Evolutionary conservation across 1,140 invertebrate species (phyloP).

Genomic region (Octopus bimaculoides): DNA sequence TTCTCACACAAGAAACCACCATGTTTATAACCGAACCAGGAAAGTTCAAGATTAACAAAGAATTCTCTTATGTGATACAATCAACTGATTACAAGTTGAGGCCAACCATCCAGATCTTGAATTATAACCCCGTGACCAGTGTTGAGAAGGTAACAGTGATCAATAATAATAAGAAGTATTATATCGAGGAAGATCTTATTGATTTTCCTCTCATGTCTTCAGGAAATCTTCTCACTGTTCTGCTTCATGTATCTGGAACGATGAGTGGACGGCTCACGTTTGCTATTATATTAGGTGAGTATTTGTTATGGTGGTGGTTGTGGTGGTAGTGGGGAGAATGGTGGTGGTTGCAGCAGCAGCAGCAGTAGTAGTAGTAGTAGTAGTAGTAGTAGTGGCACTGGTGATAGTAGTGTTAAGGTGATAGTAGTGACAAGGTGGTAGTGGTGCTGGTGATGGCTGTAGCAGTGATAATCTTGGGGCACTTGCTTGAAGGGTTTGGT

Average conservation of each 20-base stretch:
- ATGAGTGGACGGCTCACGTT: conserved; percentile 50
- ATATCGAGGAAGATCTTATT: conserved; percentile 51
- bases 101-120: conserved; percentile 44
- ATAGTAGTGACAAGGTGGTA: too few species aligned
- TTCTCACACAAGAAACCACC: background rate
- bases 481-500: too few species aligned
- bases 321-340: too few species aligned
- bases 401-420: too few species aligned
- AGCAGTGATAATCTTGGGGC: too few species aligned
- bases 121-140: conserved; percentile 48
- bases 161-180: conserved; percentile 40
- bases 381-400: too few species aligned
- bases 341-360: too few species aligned
- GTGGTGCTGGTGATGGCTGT: too few species aligned
- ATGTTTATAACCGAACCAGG: conserved; percentile 1
- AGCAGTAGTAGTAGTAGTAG: too few species aligned
- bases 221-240: conserved; percentile 38
- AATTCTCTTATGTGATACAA: background rate
- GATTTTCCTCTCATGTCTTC: conserved; percentile 51
- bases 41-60: background rate
- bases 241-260: conserved; percentile 36
- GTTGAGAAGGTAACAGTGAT: conserved; percentile 51
- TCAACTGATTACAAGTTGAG: conserved; percentile 13
- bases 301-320: background rate
- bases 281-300: conserved; percentile 46